These are phyloP conservation scores for Pterobdella sp. DNA, from an alignment of 2,888 invertebrate genomes.

Conservation along the genomic window DNA sequence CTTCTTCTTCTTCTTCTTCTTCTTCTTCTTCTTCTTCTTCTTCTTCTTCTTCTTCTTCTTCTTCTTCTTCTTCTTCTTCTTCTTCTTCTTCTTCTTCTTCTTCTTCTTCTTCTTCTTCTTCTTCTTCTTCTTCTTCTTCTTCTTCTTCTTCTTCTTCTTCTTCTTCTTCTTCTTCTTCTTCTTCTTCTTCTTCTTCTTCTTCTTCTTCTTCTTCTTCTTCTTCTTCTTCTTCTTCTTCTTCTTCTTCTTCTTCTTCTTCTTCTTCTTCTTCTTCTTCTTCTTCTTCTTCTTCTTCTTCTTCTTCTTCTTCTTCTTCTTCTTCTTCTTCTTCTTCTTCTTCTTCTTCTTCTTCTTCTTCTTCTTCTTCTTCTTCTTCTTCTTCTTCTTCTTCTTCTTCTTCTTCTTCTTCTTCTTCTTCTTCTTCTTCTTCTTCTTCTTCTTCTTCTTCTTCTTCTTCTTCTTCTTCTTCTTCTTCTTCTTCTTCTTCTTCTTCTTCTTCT, in stretches of 20 bases:
- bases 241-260: slow-evolving; percentile 20
- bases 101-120: slow-evolving; percentile 20
- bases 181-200: slow-evolving; percentile 18
- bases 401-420: neutral
- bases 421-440: neutral
- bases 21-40: slow-evolving; percentile 20
- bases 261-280: slow-evolving; percentile 20
- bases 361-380: slow-evolving; percentile 16
- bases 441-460: neutral
- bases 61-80: slow-evolving; percentile 20
- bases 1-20: slow-evolving; percentile 20
- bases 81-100: slow-evolving; percentile 20
- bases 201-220: slow-evolving; percentile 17
- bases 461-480: slow-evolving; percentile 20
- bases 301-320: slow-evolving; percentile 17
- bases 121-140: slow-evolving; percentile 20
- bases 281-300: slow-evolving; percentile 20
- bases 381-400: neutral
- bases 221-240: slow-evolving; percentile 20
- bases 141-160: slow-evolving; percentile 20
- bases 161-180: slow-evolving; percentile 20
- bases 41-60: slow-evolving; percentile 18
- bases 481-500: slow-evolving; percentile 9
- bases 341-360: slow-evolving; percentile 20
- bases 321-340: slow-evolving; percentile 4